Evolutionary conservation across 2,797 vertebrate genomes (phyloP).

Genomic region (Rousettus madagascariensis): DNA sequence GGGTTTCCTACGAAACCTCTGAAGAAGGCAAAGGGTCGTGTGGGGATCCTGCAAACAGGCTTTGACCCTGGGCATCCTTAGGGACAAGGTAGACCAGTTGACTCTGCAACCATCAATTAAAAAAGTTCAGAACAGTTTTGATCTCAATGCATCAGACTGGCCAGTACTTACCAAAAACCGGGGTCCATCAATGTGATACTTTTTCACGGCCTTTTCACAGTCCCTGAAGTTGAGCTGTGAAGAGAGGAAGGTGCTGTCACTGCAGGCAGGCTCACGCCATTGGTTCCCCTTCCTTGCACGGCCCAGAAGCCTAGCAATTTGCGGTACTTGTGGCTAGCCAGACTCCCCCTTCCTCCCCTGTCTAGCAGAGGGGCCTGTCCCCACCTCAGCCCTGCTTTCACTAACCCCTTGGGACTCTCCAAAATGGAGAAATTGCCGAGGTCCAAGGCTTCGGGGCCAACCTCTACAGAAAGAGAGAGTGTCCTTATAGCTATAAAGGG

Average conservation of each 20-base stretch:
- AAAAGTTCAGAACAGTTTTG: fast-evolving
- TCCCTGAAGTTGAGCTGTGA: constrained; percentile 89
- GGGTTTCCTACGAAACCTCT: background rate
- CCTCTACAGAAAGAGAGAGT: background rate
- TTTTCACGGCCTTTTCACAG: constrained; percentile 92
- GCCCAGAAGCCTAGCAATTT: constrained; percentile 36
- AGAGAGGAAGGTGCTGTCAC: background rate
- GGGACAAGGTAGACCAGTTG: background rate
- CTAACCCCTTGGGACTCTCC: background rate
- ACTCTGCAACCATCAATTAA: background rate
- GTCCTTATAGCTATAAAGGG: background rate
- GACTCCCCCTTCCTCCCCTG: background rate
- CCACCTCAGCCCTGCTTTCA: constrained; percentile 24
- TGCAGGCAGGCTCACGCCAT: fast-evolving
- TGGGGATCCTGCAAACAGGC: background rate
- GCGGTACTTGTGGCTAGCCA: constrained; percentile 49
- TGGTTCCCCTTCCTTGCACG: background rate
- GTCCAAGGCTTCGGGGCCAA: background rate
- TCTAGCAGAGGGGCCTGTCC: background rate
- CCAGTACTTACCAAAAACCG: constrained; percentile 93
- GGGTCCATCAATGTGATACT: constrained; percentile 89
- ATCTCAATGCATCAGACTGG: fast-evolving
- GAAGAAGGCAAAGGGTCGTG: background rate
- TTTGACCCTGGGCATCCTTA: background rate
- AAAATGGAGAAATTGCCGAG: background rate